Evolutionary conservation across 2,888 invertebrate species (phyloP).

Genomic region (Margaritifera margaritifera): DNA sequence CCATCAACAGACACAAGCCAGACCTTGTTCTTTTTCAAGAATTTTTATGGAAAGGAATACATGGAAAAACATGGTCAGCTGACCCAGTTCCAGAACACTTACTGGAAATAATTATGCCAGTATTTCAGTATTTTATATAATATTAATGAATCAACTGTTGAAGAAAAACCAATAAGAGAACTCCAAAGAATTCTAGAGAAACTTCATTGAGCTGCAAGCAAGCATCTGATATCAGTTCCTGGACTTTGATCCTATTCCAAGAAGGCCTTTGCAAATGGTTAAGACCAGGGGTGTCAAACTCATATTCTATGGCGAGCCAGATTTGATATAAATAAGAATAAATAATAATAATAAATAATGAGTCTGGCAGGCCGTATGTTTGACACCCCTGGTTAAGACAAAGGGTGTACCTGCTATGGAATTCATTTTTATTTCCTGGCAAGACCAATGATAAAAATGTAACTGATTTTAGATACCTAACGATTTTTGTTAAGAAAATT

Average conservation of each 20-base stretch:
- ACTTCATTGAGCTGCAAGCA: slow-evolving; percentile 18
- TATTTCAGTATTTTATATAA: slow-evolving; percentile 25
- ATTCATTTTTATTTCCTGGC: slow-evolving; percentile 35
- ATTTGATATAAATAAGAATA: too few relatives aligned
- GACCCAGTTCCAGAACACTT: slow-evolving; percentile 19
- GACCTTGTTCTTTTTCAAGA: slow-evolving; percentile 25
- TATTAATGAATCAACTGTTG: slow-evolving; percentile 3
- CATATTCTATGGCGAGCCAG: too few relatives aligned
- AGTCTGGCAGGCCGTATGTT: too few relatives aligned
- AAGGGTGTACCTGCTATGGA: slow-evolving; percentile 13
- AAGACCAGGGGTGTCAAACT: slow-evolving; percentile 6
- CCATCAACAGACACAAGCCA: slow-evolving; percentile 13
- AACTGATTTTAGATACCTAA: slow-evolving; percentile 20
- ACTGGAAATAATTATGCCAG: slow-evolving; percentile 19
- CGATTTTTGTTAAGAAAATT: slow-evolving; percentile 25
- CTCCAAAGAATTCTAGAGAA: slow-evolving; percentile 13
- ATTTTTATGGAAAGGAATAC: slow-evolving; percentile 23
- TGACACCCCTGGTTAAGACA: slow-evolving; percentile 7
- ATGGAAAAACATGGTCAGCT: slow-evolving; percentile 14
- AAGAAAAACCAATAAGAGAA: slow-evolving; percentile 11
- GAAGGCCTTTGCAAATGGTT: slow-evolving; percentile 15
- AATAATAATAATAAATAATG: too few relatives aligned
- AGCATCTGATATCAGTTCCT: slow-evolving; percentile 13
- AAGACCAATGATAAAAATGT: slow-evolving; percentile 18
- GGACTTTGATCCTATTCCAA: slow-evolving; percentile 16